A percentile compares a stretch with the other conserved stretches of the same genome.
These are phyloP conservation scores for Grapholita molesta DNA, from an alignment of 1,140 invertebrate genomes.

Conservation along the genomic window DNA sequence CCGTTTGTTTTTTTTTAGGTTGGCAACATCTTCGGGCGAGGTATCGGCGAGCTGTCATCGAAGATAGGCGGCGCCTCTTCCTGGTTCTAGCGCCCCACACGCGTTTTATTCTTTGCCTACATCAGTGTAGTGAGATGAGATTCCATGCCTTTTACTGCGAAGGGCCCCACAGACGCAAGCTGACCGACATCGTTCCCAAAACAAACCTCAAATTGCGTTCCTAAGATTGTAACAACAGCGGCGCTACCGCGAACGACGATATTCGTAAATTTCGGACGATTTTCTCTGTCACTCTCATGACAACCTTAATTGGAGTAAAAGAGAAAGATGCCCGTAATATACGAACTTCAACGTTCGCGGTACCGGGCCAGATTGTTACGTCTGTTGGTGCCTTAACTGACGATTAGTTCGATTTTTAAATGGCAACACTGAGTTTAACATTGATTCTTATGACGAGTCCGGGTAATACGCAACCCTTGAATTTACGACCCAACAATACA, in stretches of 20 bases:
- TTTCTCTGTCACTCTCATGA: no score
- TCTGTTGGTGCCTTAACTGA: neutral
- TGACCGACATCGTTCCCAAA: no score
- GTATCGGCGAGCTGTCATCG: conserved; percentile 88
- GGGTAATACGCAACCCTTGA: no score
- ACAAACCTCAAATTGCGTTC: no score
- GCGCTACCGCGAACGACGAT: no score
- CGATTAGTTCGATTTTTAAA: neutral
- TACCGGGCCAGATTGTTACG: neutral
- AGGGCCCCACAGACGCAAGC: neutral
- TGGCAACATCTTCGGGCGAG: conserved; percentile 90
- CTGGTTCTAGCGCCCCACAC: conserved; percentile 80
- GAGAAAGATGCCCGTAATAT: no score
- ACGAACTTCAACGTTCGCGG: no score
- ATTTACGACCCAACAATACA: no score
- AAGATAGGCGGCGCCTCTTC: conserved; percentile 84
- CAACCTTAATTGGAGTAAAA: no score
- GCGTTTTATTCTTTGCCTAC: conserved; percentile 38
- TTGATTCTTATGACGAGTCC: neutral
- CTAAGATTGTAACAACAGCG: no score
- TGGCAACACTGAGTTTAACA: neutral
- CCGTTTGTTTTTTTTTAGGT: conserved; percentile 69
- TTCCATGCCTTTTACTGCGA: conserved; percentile 36
- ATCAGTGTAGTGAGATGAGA: conserved; percentile 38
- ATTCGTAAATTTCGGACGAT: no score